Evolutionary conservation across 2,113 vertebrate genomes (phyloP).

Genomic region (Pachyramphus minor): DNA sequence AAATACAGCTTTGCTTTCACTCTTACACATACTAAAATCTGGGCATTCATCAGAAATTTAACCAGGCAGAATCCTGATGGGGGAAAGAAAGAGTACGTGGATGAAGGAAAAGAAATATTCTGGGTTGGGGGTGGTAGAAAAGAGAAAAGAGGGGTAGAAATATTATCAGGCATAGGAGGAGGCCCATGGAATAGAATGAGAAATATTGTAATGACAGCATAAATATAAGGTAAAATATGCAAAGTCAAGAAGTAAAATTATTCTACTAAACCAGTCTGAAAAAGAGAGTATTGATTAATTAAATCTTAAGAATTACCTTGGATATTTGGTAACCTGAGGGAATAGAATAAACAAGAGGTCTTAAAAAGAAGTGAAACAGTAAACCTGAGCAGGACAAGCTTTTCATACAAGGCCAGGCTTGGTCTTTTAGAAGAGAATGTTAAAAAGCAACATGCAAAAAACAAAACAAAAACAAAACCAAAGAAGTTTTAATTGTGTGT

Average conservation of each 20-base stretch:
- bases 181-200: neutral
- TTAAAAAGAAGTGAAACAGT: neutral
- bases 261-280: neutral
- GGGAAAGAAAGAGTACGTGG: neutral
- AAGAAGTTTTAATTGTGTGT: neutral
- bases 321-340: neutral
- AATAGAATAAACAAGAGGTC: neutral
- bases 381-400: neutral
- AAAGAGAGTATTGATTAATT: neutral
- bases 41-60: neutral
- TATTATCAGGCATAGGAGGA: neutral
- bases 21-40: neutral
- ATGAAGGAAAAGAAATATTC: neutral
- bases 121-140: neutral
- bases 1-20: neutral
- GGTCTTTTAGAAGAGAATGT: neutral
- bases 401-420: neutral
- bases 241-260: neutral
- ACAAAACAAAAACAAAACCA: neutral
- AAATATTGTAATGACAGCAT: neutral
- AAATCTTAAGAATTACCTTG: neutral
- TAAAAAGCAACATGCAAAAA: neutral
- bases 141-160: neutral
- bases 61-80: neutral
- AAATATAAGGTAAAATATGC: neutral